Conservation (phyloP, 2,797 vertebrate species). For the Semaprochilodus insignis region DNA sequence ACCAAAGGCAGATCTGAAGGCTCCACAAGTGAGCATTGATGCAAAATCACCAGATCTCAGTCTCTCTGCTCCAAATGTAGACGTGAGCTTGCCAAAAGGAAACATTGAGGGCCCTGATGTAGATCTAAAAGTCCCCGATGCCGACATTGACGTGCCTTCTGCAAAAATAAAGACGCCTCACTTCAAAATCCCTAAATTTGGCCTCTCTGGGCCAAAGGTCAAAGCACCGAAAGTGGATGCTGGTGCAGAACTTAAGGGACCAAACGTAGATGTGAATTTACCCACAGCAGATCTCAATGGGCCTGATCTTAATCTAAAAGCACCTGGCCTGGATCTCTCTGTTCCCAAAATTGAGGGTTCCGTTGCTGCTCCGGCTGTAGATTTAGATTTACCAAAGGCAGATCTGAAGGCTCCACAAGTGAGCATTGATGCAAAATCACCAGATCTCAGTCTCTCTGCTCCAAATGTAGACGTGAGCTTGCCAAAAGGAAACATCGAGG, state of each 20-base stretch:
- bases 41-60: conserved; percentile 62
- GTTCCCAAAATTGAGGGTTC: conserved; percentile 30
- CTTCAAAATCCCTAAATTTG: conserved; percentile 63
- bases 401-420: conserved; percentile 35
- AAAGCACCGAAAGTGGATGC: conserved; percentile 63
- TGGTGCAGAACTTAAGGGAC: conserved; percentile 59
- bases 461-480: conserved; percentile 50
- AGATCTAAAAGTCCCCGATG: conserved; percentile 54
- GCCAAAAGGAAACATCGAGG: conserved; percentile 46
- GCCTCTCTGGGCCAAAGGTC: conserved; percentile 66
- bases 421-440: conserved; percentile 20
- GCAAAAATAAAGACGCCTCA: conserved; percentile 66
- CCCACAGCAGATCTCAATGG: background rate
- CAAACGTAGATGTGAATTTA: conserved; percentile 29
- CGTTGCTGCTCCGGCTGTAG: conserved; percentile 41
- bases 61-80: conserved; percentile 63
- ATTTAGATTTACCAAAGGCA: conserved; percentile 47
- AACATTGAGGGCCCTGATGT: conserved; percentile 58
- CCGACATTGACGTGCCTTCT: conserved; percentile 61
- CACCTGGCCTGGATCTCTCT: conserved; percentile 45
- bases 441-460: conserved; percentile 30
- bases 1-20: conserved; percentile 43
- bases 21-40: conserved; percentile 33
- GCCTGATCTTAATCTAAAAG: conserved; percentile 40
- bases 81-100: conserved; percentile 60